Conservation (phyloP, 2,888 invertebrate genomes). For the Dynastes hyllus region DNA sequence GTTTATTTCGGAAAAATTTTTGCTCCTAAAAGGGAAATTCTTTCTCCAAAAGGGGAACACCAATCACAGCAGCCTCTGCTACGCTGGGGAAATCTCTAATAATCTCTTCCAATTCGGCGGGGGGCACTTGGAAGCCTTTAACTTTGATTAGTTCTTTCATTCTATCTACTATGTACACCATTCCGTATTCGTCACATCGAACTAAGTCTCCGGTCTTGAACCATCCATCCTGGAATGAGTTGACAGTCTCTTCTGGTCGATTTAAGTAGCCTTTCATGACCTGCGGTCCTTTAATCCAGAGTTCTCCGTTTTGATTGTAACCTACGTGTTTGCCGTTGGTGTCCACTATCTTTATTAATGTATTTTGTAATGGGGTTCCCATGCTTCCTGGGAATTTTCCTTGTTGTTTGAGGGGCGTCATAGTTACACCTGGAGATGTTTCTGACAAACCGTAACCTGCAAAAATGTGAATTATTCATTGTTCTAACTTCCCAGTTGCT, state of each 20-base stretch:
- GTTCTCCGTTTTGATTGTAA: slow-evolving; percentile 78
- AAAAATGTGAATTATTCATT: background rate
- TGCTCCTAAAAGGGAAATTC: too few species aligned
- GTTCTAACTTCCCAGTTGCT: too few species aligned
- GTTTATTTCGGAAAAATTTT: too few species aligned
- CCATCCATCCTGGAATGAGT: slow-evolving; percentile 83
- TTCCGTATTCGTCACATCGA: slow-evolving; percentile 77
- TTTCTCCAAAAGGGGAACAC: too few species aligned
- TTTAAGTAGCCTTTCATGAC: slow-evolving; percentile 88
- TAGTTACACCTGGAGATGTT: slow-evolving; percentile 72
- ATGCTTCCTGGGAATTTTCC: slow-evolving; percentile 65
- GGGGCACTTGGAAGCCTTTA: slow-evolving; percentile 85
- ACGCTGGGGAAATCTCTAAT: slow-evolving; percentile 82
- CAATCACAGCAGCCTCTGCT: slow-evolving; percentile 87
- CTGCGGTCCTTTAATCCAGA: slow-evolving; percentile 85
- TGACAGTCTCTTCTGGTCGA: slow-evolving; percentile 81
- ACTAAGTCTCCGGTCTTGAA: slow-evolving; percentile 79
- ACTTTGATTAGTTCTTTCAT: slow-evolving; percentile 88
- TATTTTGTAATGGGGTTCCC: slow-evolving; percentile 78
- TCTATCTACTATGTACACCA: slow-evolving; percentile 82
- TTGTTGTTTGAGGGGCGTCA: slow-evolving; percentile 51
- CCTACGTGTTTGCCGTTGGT: slow-evolving; percentile 61
- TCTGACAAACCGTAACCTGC: slow-evolving; percentile 84
- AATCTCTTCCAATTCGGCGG: slow-evolving; percentile 87
- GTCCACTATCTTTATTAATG: slow-evolving; percentile 77